These are phyloP conservation scores for Clarias macrocephalus DNA, from an alignment of 2,113 vertebrate genomes.

Conservation along the genomic window DNA sequence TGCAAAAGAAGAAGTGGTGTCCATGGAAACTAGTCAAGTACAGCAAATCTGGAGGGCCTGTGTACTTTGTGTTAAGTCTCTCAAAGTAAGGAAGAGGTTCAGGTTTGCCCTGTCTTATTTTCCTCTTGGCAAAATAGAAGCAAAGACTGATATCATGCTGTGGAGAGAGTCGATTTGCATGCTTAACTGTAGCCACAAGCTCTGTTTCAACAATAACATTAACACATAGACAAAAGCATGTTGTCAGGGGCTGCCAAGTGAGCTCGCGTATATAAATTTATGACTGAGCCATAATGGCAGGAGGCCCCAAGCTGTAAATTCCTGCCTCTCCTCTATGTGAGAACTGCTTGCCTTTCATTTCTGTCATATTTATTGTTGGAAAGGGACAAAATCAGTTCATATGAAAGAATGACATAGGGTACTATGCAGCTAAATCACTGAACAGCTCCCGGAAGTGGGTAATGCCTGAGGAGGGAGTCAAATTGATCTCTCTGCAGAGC, in stretches of 20 bases:
- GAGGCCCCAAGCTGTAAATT: slow-evolving; percentile 45
- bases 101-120: not conserved
- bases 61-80: slow-evolving; percentile 22
- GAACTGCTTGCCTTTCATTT: slow-evolving; percentile 45
- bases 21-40: slow-evolving; percentile 57
- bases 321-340: not conserved
- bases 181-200: slow-evolving; percentile 41
- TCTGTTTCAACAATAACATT: slow-evolving; percentile 45
- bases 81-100: not conserved
- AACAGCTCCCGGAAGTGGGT: slow-evolving; percentile 32
- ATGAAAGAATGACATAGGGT: slow-evolving; percentile 38
- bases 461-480: slow-evolving; percentile 9
- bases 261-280: slow-evolving; percentile 41
- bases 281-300: slow-evolving; percentile 41
- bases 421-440: slow-evolving; percentile 38
- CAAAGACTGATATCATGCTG: slow-evolving; percentile 13
- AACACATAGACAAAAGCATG: slow-evolving; percentile 37
- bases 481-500: slow-evolving; percentile 39
- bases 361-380: slow-evolving; percentile 31
- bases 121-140: not conserved
- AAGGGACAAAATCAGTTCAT: slow-evolving; percentile 42
- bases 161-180: slow-evolving; percentile 31
- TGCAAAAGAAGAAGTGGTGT: slow-evolving; percentile 47
- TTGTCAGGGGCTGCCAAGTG: slow-evolving; percentile 36
- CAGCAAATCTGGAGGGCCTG: slow-evolving; percentile 38